phyloP scores from a whole-genome alignment of 1,140 invertebrate genomes.

The Saccostrea echinata region DNA sequence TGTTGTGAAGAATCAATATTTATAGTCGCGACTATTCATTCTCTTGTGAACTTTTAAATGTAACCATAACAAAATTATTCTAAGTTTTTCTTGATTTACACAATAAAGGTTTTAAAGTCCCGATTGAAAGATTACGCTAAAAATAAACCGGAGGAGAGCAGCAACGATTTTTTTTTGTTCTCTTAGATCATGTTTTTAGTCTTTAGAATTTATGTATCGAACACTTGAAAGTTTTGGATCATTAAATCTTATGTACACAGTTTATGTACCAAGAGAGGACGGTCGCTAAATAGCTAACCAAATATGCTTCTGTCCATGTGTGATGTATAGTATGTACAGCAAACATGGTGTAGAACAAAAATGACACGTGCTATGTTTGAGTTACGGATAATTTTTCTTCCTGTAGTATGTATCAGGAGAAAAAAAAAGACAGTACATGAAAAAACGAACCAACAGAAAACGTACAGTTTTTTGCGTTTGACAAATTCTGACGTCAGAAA shows the following conservation, averaged over 20 bases:
- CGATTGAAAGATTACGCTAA: constrained; percentile 36
- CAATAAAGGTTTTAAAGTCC: constrained; percentile 14
- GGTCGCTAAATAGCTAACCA: not conserved
- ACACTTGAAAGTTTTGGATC: constrained; percentile 28
- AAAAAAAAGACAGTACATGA: not conserved
- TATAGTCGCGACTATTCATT: constrained; percentile 9
- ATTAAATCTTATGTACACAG: constrained; percentile 9
- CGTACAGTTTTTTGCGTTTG: not conserved
- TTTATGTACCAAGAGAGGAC: constrained; percentile 1
- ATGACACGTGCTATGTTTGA: not conserved
- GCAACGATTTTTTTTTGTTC: not conserved
- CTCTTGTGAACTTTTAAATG: constrained; percentile 22
- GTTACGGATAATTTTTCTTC: constrained; percentile 30
- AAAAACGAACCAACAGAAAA: not conserved
- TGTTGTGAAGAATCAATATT: constrained; percentile 13
- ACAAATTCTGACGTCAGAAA: not conserved
- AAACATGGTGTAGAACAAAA: not conserved
- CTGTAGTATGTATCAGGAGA: not conserved
- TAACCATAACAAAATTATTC: constrained; percentile 27
- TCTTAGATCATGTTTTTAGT: constrained; percentile 4
- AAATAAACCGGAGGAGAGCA: constrained; percentile 4
- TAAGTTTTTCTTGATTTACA: constrained; percentile 19
- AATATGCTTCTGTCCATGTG: constrained; percentile 8
- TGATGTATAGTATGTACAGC: not conserved
- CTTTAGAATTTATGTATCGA: constrained; percentile 29